phyloP scores from a whole-genome alignment of 2,797 vertebrate species.

The Diplodus puntazzo region DNA sequence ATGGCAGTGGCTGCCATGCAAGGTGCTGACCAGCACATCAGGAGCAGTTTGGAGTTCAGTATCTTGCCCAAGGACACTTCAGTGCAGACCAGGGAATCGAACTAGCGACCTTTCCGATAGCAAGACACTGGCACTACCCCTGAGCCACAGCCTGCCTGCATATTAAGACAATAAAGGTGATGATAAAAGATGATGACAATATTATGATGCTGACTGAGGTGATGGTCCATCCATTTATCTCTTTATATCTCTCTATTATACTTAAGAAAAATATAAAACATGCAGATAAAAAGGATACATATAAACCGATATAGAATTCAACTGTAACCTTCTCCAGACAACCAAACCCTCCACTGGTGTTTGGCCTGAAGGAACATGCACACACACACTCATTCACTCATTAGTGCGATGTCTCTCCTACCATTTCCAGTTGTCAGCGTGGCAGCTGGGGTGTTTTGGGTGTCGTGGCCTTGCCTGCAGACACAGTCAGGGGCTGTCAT shows the following conservation, averaged over 20 bases:
- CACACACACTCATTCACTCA: conserved; percentile 55
- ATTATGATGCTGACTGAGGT: background rate
- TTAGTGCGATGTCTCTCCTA: conserved; percentile 79
- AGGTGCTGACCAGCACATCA: too few relatives aligned
- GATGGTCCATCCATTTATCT: background rate
- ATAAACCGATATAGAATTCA: background rate
- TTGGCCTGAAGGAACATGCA: conserved; percentile 24
- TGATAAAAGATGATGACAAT: background rate
- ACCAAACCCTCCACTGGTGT: conserved; percentile 5
- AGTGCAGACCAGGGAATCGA: too few relatives aligned
- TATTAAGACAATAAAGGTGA: background rate
- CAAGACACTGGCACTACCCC: too few relatives aligned
- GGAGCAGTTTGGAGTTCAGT: too few relatives aligned
- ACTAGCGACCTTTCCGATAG: too few relatives aligned
- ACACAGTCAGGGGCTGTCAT: conserved; percentile 72
- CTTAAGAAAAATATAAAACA: background rate
- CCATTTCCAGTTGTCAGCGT: conserved; percentile 81
- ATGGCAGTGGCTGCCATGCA: too few relatives aligned
- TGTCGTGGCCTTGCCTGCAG: conserved; percentile 67
- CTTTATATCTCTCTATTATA: background rate
- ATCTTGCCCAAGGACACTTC: too few relatives aligned
- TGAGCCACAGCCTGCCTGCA: too few relatives aligned
- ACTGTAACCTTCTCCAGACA: conserved; percentile 16
- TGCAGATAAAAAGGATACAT: background rate
- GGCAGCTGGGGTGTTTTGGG: conserved; percentile 66